These are phyloP conservation scores for Acanthornis magna DNA, from an alignment of 2,797 vertebrate species.

Conservation along the genomic window DNA sequence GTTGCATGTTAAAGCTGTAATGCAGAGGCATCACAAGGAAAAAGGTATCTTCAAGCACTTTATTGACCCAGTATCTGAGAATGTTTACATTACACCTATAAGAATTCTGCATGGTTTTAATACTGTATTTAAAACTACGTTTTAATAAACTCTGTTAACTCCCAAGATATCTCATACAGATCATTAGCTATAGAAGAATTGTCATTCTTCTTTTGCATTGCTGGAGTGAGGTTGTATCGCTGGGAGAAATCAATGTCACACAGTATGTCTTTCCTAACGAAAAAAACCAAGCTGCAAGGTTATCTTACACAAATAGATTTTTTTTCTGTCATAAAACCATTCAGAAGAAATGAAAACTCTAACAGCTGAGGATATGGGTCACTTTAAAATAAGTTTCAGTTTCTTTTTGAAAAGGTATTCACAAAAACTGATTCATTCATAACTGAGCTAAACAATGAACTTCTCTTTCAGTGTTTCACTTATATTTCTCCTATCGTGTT, in stretches of 20 bases:
- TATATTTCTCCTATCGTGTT: background rate
- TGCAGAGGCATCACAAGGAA: no score
- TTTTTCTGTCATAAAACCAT: background rate
- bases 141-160: no score
- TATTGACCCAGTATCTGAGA: no score
- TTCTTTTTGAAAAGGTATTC: background rate
- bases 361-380: background rate
- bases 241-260: background rate
- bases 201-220: background rate
- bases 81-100: no score
- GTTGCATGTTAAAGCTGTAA: no score
- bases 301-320: background rate
- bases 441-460: background rate
- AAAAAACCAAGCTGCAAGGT: background rate
- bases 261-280: background rate
- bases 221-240: background rate
- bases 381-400: background rate
- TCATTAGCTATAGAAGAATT: no score
- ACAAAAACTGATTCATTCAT: no score
- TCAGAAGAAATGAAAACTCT: background rate
- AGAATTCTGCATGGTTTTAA: no score
- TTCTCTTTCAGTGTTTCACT: background rate
- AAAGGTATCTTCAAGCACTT: no score
- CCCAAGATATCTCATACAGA: no score
- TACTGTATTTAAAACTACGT: no score